These are phyloP conservation scores for Threskiornis aethiopicus DNA, from an alignment of 2,797 vertebrate genomes.

Conservation along the genomic window DNA sequence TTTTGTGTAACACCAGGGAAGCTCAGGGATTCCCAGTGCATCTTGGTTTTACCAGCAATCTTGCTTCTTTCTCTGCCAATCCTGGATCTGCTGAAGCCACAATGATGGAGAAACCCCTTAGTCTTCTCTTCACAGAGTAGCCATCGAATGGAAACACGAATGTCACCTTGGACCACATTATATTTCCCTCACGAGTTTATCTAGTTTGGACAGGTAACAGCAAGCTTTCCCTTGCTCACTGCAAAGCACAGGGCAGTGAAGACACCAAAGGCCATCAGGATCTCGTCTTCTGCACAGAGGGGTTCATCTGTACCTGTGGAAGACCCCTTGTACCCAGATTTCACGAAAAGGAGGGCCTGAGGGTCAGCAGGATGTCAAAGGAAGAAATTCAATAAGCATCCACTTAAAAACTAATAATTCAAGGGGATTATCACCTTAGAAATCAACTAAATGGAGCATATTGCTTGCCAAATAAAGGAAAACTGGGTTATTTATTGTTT, in stretches of 20 bases:
- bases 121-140: background rate
- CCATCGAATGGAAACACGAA: background rate
- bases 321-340: background rate
- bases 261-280: background rate
- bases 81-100: background rate
- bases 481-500: background rate
- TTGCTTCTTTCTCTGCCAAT: background rate
- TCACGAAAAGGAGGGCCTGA: background rate
- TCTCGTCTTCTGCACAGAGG: background rate
- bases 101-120: background rate
- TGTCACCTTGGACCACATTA: background rate
- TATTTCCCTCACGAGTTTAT: background rate
- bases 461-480: background rate
- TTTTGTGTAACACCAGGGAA: background rate
- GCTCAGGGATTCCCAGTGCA: background rate
- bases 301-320: background rate
- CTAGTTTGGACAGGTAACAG: background rate
- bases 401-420: conserved; percentile 1
- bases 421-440: conserved; percentile 14
- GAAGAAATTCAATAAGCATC: background rate
- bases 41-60: background rate
- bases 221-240: background rate
- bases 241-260: background rate
- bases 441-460: background rate
- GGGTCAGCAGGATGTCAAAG: background rate